Evolutionary conservation across 2,888 invertebrate genomes (phyloP).

Genomic region (Ophioninae sp.): DNA sequence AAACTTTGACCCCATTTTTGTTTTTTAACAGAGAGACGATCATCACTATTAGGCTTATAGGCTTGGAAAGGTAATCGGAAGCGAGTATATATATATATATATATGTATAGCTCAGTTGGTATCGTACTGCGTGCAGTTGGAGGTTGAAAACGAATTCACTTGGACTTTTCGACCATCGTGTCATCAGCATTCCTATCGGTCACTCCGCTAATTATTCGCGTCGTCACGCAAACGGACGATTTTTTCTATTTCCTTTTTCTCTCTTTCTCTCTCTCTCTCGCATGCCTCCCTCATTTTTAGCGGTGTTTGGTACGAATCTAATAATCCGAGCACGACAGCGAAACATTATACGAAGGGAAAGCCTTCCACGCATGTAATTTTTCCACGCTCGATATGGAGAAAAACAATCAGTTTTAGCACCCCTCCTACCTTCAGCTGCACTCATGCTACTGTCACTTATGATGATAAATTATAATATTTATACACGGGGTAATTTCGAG

Average conservation of each 20-base stretch:
- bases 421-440: conserved; percentile 37
- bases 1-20: too few species aligned
- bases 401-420: conserved; percentile 26
- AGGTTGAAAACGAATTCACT: conserved; percentile 21
- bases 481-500: conserved; percentile 46
- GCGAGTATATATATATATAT: background rate
- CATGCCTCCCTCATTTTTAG: conserved; percentile 9
- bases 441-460: background rate
- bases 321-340: conserved; percentile 43
- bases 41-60: background rate
- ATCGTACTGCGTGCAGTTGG: background rate
- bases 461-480: conserved; percentile 51
- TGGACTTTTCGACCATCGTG: conserved; percentile 29
- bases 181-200: conserved; percentile 59
- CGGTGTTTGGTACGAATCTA: conserved; percentile 40
- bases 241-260: conserved; percentile 16
- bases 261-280: background rate
- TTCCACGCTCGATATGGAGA: conserved; percentile 25
- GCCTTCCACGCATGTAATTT: conserved; percentile 23
- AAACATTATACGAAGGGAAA: conserved; percentile 44
- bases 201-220: conserved; percentile 59
- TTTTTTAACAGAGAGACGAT: background rate
- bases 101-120: background rate
- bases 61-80: background rate
- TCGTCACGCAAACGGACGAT: conserved; percentile 43